Conservation (phyloP, 2,888 invertebrate species). For the Iselma pallidipennis region DNA sequence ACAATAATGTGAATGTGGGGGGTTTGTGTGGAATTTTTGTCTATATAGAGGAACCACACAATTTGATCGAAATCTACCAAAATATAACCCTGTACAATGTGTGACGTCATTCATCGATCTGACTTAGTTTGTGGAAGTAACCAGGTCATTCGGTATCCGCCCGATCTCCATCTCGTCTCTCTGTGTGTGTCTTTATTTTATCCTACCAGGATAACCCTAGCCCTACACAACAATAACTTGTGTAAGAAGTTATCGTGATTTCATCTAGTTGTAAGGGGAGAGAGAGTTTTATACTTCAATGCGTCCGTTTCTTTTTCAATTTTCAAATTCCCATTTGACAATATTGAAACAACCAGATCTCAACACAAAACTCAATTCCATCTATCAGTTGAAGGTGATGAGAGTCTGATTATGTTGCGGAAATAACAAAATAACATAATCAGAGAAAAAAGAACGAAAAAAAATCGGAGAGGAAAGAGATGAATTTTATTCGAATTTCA, state of each 20-base stretch:
- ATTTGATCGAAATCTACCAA: slow-evolving; percentile 10
- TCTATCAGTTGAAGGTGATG: background rate
- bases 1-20: background rate
- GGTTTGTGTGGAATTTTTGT: background rate
- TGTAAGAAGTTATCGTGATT: slow-evolving; percentile 34
- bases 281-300: no score
- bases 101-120: slow-evolving; percentile 50
- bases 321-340: background rate
- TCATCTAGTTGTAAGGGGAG: background rate
- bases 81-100: slow-evolving; percentile 34
- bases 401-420: no score
- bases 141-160: slow-evolving; percentile 45
- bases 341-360: background rate
- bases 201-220: slow-evolving; percentile 34
- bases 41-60: background rate
- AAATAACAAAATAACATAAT: no score
- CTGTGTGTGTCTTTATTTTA: slow-evolving; percentile 26
- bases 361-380: background rate
- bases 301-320: background rate
- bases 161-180: slow-evolving; percentile 28
- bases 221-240: slow-evolving; percentile 47
- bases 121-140: slow-evolving; percentile 37
- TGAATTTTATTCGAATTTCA: background rate
- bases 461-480: no score
- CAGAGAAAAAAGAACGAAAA: no score